Percentiles rank a stretch among this genome's conserved stretches.
phyloP scores from a whole-genome alignment of 1,140 invertebrate species.

The Periplaneta americana region DNA sequence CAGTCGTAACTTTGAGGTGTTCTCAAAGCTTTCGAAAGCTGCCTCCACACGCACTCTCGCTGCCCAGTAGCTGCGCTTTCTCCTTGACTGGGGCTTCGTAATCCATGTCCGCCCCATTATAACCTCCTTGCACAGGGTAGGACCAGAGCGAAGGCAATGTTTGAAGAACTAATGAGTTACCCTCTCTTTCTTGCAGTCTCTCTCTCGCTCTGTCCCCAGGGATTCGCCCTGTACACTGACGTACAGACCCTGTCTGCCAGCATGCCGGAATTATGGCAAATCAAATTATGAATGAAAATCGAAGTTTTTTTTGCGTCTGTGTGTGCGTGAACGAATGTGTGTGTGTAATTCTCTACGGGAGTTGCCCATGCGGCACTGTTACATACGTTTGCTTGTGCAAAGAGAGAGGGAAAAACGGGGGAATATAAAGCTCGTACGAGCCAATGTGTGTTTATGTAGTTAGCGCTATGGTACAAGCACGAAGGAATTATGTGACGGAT shows the following conservation, averaged over 20 bases:
- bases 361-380: background rate
- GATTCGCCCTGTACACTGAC: conserved; percentile 7
- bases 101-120: background rate
- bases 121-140: conserved; percentile 4
- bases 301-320: conserved; percentile 9
- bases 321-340: background rate
- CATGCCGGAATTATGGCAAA: conserved; percentile 16
- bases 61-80: too few relatives aligned
- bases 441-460: conserved; percentile 11
- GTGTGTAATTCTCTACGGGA: background rate
- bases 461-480: background rate
- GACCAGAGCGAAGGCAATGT: conserved; percentile 10
- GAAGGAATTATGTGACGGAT: background rate
- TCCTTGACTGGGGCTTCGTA: background rate
- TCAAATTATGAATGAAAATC: conserved; percentile 20
- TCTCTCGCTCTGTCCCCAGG: conserved; percentile 2
- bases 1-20: too few relatives aligned
- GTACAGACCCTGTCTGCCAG: conserved; percentile 10
- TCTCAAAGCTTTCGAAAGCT: too few relatives aligned
- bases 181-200: background rate
- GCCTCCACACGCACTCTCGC: too few relatives aligned
- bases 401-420: conserved; percentile 1
- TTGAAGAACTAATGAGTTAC: conserved; percentile 19
- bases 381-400: conserved; percentile 9
- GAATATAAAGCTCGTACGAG: background rate